Percentiles rank a stretch among this genome's conserved stretches.
These are phyloP conservation scores for Clarias laeviceps DNA, from an alignment of 2,797 vertebrate species.

Conservation along the genomic window DNA sequence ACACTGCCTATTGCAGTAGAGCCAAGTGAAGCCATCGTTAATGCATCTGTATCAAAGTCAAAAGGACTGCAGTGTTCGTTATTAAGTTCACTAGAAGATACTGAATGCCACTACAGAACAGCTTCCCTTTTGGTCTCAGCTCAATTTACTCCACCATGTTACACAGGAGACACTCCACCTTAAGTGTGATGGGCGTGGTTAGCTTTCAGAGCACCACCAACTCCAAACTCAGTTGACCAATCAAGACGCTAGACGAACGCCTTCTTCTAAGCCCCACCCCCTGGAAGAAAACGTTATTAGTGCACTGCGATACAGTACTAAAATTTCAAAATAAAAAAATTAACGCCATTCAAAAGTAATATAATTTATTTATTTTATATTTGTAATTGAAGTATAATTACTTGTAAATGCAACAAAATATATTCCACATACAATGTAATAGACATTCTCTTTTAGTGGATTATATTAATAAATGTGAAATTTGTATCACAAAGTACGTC, in stretches of 20 bases:
- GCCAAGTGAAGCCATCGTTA: no score
- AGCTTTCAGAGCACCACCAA: not conserved
- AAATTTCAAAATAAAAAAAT: no score
- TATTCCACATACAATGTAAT: not conserved
- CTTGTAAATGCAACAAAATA: no score
- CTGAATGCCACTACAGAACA: no score
- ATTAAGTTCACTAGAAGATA: not conserved
- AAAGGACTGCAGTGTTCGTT: no score
- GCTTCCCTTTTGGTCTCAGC: not conserved
- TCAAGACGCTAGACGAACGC: not conserved
- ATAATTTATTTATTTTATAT: no score
- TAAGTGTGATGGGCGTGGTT: not conserved
- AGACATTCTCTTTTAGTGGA: not conserved
- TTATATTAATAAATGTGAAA: not conserved
- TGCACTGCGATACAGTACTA: no score
- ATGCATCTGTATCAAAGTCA: no score
- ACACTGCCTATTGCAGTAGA: no score
- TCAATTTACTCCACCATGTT: not conserved
- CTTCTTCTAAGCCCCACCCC: not conserved
- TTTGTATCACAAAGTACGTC: not conserved
- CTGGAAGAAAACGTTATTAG: not conserved
- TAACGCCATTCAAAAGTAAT: no score
- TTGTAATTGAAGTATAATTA: no score
- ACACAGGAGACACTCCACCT: not conserved
- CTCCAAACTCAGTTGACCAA: not conserved